Percentiles rank a stretch among this genome's conserved stretches.
These are phyloP conservation scores for Notamacropus eugenii DNA, from an alignment of 2,797 vertebrate species.

Conservation along the genomic window DNA sequence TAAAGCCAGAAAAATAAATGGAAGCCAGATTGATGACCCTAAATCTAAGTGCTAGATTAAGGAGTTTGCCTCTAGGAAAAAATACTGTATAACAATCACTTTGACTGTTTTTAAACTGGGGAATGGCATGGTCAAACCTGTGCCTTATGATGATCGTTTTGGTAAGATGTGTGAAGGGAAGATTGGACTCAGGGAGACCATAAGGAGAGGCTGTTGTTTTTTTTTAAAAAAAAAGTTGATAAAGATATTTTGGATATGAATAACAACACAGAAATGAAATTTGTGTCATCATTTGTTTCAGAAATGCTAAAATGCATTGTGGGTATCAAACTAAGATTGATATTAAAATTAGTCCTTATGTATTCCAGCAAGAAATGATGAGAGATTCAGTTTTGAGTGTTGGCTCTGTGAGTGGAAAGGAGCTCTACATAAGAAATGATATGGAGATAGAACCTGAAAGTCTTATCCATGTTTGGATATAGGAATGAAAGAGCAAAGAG, in stretches of 20 bases:
- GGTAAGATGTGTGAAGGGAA: neutral
- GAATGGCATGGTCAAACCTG: neutral
- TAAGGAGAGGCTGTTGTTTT: neutral
- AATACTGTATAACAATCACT: neutral
- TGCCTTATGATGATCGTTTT: neutral
- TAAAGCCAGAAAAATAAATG: neutral
- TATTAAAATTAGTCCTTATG: too few relatives aligned
- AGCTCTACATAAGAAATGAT: neutral
- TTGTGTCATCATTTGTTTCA: too few relatives aligned
- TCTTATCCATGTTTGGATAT: neutral
- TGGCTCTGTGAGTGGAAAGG: neutral
- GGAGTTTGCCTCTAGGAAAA: neutral
- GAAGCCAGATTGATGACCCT: neutral
- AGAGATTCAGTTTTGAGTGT: neutral
- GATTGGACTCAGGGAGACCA: neutral
- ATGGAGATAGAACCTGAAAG: neutral
- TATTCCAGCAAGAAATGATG: neutral
- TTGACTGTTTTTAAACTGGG: neutral
- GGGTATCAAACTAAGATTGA: too few relatives aligned
- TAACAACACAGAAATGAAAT: too few relatives aligned
- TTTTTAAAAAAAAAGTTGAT: too few relatives aligned
- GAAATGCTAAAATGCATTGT: too few relatives aligned
- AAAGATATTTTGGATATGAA: too few relatives aligned
- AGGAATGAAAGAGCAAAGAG: neutral
- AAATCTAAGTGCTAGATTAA: neutral